phyloP scores from a whole-genome alignment of 2,113 vertebrate genomes.

The Cichladusa arquata region DNA sequence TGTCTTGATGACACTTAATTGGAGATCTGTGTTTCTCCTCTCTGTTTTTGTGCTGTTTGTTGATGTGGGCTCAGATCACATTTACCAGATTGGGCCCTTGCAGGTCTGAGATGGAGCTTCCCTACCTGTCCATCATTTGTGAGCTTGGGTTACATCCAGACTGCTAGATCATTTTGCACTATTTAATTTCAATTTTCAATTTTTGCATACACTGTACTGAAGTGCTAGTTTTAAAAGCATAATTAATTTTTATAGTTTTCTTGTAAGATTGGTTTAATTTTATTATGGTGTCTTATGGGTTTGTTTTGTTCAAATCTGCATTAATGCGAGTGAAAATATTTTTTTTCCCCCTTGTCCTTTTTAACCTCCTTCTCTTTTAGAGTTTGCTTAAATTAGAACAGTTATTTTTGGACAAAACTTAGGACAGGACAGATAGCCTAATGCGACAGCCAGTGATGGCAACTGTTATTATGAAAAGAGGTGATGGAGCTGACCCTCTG shows the following conservation, averaged over 20 bases:
- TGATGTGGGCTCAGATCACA: background rate
- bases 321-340: background rate
- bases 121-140: background rate
- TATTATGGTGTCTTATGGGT: background rate
- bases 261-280: background rate
- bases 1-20: background rate
- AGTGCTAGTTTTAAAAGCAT: background rate
- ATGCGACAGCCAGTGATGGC: background rate
- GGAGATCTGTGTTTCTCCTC: background rate
- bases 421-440: background rate
- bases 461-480: background rate
- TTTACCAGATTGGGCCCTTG: background rate
- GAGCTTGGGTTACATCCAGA: background rate
- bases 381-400: background rate
- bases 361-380: background rate
- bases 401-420: background rate
- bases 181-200: background rate
- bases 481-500: background rate
- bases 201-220: fast-evolving
- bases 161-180: background rate
- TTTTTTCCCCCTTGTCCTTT: background rate
- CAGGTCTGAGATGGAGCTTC: background rate
- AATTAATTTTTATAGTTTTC: background rate
- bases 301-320: background rate
- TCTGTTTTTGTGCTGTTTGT: background rate